Base-by-base conservation (phyloP, 2,113 vertebrate genomes). In the Dipodomys ordii region DNA sequence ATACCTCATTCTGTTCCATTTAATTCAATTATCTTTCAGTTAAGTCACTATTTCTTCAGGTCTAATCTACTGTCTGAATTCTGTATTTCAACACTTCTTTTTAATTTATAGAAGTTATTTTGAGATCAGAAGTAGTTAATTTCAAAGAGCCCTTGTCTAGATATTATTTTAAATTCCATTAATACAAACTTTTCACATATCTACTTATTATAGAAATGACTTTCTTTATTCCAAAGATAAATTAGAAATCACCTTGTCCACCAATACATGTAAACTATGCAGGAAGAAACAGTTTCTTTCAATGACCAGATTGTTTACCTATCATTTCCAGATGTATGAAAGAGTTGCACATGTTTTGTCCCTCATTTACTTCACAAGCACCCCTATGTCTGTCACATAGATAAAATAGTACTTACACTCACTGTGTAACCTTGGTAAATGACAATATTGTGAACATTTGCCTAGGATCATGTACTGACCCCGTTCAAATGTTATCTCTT, bases 101-200 rank as follows among this genome's bases (percentile, higher is more conserved):
- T 86, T 19, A 25, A 74, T 57, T 72, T 88, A 46, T 64, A 6
- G 11, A 60, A 44, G 15, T 77, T n/a, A 81, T 60, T 88, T 88
- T 77, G 79, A 71, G 44, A 44, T 82, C 27, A 72, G 25, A 15
- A n/a, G 10, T 25, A 80, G 20, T 35, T 88, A 80, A 79, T 74
- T 80, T 76, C 46, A 85, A 83, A 23, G 3, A 35, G 80, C 16
- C 5, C 7, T 67, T 90, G 77, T 28, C 67, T 44, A 84, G 68
- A 67, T 83, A 84, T 32, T 79, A 76, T 67, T 77, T 11, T 77
- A 79, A 53, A 84, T 69, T 91, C 71, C 80, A 30, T 76, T 88
- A 84, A 49, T 62, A 65, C 4, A 77, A 84, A 49, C 22, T 73
- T 76, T 77, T 91, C 35, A 86, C 68, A 73, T 20, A 30, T 28